These are phyloP conservation scores for Alosa sapidissima DNA, from an alignment of 2,797 vertebrate species.

Conservation along the genomic window DNA sequence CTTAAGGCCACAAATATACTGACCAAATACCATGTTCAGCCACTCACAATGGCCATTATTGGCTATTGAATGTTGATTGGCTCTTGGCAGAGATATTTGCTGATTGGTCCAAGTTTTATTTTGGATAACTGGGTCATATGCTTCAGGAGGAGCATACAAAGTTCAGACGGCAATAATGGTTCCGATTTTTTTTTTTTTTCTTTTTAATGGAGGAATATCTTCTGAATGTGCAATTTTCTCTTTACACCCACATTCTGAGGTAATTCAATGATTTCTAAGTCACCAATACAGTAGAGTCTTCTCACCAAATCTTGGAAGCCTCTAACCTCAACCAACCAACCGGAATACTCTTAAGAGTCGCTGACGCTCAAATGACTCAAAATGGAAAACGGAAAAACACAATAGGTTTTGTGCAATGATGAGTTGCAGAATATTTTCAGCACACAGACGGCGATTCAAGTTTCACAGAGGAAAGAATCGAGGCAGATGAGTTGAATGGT, in stretches of 20 bases:
- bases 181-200: neutral
- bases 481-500: constrained; percentile 62
- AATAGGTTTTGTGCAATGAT: constrained; percentile 37
- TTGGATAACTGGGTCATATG: neutral
- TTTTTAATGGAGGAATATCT: neutral
- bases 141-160: neutral
- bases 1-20: neutral
- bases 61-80: neutral
- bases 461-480: constrained; percentile 56
- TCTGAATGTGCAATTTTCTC: neutral
- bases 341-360: neutral
- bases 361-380: neutral
- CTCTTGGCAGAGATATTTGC: neutral
- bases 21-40: neutral
- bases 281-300: neutral
- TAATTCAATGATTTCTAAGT: neutral
- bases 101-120: constrained; percentile 16
- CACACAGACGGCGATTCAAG: constrained; percentile 57
- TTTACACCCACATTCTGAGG: neutral
- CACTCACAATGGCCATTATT: neutral
- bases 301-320: neutral
- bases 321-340: neutral
- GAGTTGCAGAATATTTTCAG: constrained; percentile 47
- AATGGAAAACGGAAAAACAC: constrained; percentile 19
- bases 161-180: neutral